Percentiles rank a stretch among this genome's conserved stretches.
Conservation (phyloP, 2,113 vertebrate species). For the Alligator mississippiensis region DNA sequence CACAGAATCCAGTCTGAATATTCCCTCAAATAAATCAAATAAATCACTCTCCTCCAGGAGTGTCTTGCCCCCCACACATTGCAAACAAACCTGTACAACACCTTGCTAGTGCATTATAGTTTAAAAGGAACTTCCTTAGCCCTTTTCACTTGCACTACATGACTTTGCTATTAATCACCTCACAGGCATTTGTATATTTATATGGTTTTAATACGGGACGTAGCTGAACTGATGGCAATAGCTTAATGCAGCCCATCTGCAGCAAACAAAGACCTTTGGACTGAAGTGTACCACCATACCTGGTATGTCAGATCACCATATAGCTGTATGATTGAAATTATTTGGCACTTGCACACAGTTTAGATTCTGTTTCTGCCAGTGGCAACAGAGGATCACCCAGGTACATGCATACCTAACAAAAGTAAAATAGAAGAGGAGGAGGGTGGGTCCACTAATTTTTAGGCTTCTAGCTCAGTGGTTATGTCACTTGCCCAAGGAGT, state of each 20-base stretch:
- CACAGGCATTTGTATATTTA: not conserved
- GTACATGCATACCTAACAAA: too few relatives aligned
- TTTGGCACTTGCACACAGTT: not conserved
- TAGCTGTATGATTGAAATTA: not conserved
- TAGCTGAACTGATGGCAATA: not conserved
- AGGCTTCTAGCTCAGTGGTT: too few relatives aligned
- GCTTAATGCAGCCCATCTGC: not conserved
- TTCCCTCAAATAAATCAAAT: not conserved
- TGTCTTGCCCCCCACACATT: not conserved
- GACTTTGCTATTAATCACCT: not conserved
- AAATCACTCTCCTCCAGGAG: not conserved
- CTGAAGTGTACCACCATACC: rapidly evolving
- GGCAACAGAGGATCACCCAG: too few relatives aligned
- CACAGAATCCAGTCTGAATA: not conserved
- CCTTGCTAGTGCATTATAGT: not conserved
- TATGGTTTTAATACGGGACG: not conserved
- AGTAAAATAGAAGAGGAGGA: too few relatives aligned
- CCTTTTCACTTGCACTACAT: not conserved
- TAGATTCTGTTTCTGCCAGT: too few relatives aligned
- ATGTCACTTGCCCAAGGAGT: too few relatives aligned
- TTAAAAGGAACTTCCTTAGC: not conserved
- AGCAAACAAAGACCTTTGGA: not conserved
- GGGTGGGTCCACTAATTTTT: too few relatives aligned
- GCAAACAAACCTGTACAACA: not conserved
- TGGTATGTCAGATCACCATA: not conserved